A percentile compares a stretch with the other conserved stretches of the same genome.
These are phyloP conservation scores for Epicampocera succincta DNA, from an alignment of 2,888 invertebrate genomes.

Conservation along the genomic window DNA sequence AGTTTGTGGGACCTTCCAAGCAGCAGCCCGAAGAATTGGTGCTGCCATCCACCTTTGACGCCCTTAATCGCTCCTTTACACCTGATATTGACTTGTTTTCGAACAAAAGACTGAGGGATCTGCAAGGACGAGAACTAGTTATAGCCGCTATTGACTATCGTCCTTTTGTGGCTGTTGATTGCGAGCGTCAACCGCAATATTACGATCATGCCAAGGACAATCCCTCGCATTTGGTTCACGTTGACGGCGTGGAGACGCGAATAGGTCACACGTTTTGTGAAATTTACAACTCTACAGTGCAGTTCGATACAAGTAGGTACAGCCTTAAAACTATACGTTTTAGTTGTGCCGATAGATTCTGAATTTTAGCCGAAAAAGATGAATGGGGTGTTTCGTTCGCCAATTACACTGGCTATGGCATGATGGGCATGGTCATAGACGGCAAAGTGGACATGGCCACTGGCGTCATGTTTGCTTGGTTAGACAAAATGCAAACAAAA, in stretches of 20 bases:
- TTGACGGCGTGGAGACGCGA: conserved; percentile 84
- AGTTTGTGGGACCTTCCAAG: conserved; percentile 74
- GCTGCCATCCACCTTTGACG: conserved; percentile 72
- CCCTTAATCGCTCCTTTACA: conserved; percentile 40
- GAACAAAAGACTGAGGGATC: conserved; percentile 73
- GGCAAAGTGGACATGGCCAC: conserved; percentile 84
- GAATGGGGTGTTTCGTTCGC: conserved; percentile 86
- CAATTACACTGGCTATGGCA: conserved; percentile 85
- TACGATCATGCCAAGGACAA: conserved; percentile 71
- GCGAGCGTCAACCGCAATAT: conserved; percentile 70
- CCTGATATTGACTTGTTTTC: conserved; percentile 64
- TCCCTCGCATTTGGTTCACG: conserved; percentile 69
- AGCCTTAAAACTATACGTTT: no score
- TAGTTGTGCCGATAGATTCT: background rate
- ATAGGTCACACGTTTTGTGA: conserved; percentile 79
- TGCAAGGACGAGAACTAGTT: conserved; percentile 76
- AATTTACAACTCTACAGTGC: conserved; percentile 82
- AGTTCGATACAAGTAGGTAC: conserved; percentile 76
- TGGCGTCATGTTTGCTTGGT: conserved; percentile 74
- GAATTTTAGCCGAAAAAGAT: conserved; percentile 77
- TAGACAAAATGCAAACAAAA: no score
- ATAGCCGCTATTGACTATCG: conserved; percentile 77
- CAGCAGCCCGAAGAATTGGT: conserved; percentile 69
- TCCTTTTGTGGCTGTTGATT: conserved; percentile 77
- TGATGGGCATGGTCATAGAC: conserved; percentile 84